These are phyloP conservation scores for Cariama cristata DNA, from an alignment of 2,113 vertebrate species.

Conservation along the genomic window DNA sequence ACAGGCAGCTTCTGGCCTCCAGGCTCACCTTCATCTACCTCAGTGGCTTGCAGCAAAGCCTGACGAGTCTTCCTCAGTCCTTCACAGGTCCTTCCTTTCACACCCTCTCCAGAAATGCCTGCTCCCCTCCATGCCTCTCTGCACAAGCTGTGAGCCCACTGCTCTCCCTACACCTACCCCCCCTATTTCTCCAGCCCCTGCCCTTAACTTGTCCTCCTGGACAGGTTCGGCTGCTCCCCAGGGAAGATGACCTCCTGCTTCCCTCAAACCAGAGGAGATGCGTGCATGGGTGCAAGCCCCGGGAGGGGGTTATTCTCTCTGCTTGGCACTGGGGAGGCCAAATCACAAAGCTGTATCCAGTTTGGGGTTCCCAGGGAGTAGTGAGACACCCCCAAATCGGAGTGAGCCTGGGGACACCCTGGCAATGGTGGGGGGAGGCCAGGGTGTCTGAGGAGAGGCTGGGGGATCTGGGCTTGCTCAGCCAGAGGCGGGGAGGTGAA, in stretches of 20 bases:
- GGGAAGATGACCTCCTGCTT: neutral
- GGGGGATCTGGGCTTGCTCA: neutral
- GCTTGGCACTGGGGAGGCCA: neutral
- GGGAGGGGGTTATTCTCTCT: neutral
- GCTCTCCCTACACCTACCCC: neutral
- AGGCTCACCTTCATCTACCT: neutral
- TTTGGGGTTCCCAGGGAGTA: neutral
- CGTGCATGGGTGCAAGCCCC: neutral
- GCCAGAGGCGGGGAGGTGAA: neutral
- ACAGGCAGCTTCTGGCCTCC: neutral
- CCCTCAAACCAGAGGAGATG: neutral
- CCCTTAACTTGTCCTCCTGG: neutral
- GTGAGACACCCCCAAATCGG: neutral
- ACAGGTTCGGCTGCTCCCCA: neutral
- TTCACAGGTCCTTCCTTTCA: neutral
- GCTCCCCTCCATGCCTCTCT: neutral
- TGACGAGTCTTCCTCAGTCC: accelerated
- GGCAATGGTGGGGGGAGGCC: neutral
- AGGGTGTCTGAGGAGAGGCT: neutral
- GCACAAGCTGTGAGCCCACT: neutral
- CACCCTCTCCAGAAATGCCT: neutral
- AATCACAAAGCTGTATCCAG: too few species aligned
- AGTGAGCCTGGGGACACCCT: neutral
- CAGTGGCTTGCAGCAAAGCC: neutral
- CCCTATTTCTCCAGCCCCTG: neutral